These are phyloP conservation scores for Ctenicera cuprea DNA, from an alignment of 2,888 invertebrate genomes.

Conservation along the genomic window DNA sequence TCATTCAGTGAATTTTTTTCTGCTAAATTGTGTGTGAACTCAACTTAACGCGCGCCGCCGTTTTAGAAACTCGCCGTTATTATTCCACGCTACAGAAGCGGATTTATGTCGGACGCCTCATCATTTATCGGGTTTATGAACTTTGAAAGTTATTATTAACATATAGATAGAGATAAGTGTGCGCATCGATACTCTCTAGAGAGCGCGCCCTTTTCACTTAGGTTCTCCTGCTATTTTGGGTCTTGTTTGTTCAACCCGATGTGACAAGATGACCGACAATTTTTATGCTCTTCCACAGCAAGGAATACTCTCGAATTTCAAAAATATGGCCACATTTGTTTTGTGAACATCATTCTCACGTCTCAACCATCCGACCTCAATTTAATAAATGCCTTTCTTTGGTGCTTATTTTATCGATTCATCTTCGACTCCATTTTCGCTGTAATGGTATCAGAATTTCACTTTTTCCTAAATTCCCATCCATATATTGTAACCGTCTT, in stretches of 20 bases:
- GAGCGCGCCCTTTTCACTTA: slow-evolving; percentile 20
- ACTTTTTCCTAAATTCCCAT: no score
- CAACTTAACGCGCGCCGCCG: not conserved
- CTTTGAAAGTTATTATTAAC: slow-evolving; percentile 31
- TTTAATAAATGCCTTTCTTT: not conserved
- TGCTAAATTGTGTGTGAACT: slow-evolving; percentile 10
- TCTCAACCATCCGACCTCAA: not conserved
- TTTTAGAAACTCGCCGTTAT: slow-evolving; percentile 18
- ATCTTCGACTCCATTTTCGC: not conserved
- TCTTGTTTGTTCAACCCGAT: not conserved
- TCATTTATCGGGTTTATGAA: slow-evolving; percentile 34
- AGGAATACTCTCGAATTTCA: not conserved
- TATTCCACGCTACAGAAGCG: not conserved
- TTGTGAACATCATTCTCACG: no score
- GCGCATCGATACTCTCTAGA: slow-evolving; percentile 21
- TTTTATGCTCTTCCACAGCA: not conserved
- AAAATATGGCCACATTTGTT: slow-evolving; percentile 4
- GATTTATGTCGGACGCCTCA: slow-evolving; percentile 10
- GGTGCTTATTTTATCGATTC: not conserved
- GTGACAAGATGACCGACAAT: not conserved
- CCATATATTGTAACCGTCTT: no score
- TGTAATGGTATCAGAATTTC: not conserved
- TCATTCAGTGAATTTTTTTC: slow-evolving; percentile 16
- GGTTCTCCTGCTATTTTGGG: slow-evolving; percentile 14
- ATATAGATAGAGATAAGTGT: slow-evolving; percentile 27